Evolutionary conservation across 2,888 invertebrate genomes (phyloP).

Genomic region (Disparrhopalites patrizii): DNA sequence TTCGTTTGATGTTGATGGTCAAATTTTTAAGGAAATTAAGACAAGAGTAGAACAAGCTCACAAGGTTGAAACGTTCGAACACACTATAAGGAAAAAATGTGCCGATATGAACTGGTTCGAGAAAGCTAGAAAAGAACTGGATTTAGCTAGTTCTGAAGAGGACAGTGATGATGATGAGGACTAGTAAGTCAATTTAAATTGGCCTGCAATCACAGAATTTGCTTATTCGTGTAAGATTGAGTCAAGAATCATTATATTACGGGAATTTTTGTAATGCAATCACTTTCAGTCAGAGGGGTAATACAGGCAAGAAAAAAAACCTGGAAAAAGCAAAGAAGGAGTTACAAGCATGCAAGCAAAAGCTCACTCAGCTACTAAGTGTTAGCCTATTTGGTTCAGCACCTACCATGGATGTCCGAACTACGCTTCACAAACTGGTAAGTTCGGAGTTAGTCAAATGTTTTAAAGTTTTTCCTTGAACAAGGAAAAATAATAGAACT

Average conservation of each 20-base stretch:
- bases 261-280: conserved; percentile 7
- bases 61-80: conserved; percentile 69
- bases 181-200: conserved; percentile 29
- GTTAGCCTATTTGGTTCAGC: conserved; percentile 13
- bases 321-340: conserved; percentile 40
- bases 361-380: conserved; percentile 32
- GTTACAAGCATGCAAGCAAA: conserved; percentile 36
- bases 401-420: conserved; percentile 4
- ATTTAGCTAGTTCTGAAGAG: conserved; percentile 71
- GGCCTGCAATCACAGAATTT: too few species aligned
- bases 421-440: conserved; percentile 22
- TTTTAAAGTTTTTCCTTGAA: neutral
- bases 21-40: conserved; percentile 62
- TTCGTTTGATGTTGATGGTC: conserved; percentile 70
- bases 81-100: conserved; percentile 63
- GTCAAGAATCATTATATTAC: neutral
- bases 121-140: conserved; percentile 82
- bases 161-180: conserved; percentile 48
- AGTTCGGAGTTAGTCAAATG: neutral
- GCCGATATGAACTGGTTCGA: conserved; percentile 79
- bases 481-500: neutral
- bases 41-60: conserved; percentile 71
- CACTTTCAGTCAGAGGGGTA: conserved; percentile 24
- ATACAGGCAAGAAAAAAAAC: conserved; percentile 30
- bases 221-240: neutral